Evolutionary conservation across 2,888 invertebrate species (phyloP).

Genomic region (Microctonus aethiopoides): DNA sequence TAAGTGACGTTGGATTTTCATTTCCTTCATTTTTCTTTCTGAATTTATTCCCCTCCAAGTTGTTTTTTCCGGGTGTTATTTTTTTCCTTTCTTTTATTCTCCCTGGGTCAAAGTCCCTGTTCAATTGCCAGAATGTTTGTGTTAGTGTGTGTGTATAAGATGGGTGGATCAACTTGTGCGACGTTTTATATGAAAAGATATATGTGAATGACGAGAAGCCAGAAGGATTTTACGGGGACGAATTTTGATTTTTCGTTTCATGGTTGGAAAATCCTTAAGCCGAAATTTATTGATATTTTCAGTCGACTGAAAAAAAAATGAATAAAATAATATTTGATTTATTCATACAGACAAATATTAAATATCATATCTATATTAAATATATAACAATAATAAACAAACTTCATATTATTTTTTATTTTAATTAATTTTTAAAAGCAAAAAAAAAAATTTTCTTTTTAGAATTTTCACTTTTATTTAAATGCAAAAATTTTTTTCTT

Average conservation of each 20-base stretch:
- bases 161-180: not conserved
- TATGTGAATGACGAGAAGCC: conserved; percentile 8
- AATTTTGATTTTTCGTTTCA: not conserved
- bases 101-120: not conserved
- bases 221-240: conserved; percentile 1
- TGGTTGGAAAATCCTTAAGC: not conserved
- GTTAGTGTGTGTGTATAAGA: not conserved
- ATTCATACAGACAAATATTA: too few species aligned
- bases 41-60: not conserved
- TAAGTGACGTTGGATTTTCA: not conserved
- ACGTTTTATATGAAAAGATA: conserved; percentile 8
- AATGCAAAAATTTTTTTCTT: not conserved
- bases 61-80: not conserved
- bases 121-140: not conserved
- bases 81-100: not conserved
- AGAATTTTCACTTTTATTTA: not conserved
- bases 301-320: not conserved
- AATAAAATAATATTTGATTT: not conserved
- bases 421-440: too few species aligned
- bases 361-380: too few species aligned
- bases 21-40: not conserved
- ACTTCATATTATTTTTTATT: too few species aligned
- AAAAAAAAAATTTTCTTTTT: not conserved
- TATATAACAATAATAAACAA: too few species aligned
- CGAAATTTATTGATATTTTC: not conserved